Evolutionary conservation across 2,113 vertebrate genomes (phyloP).

Genomic region (Nymphicus hollandicus): DNA sequence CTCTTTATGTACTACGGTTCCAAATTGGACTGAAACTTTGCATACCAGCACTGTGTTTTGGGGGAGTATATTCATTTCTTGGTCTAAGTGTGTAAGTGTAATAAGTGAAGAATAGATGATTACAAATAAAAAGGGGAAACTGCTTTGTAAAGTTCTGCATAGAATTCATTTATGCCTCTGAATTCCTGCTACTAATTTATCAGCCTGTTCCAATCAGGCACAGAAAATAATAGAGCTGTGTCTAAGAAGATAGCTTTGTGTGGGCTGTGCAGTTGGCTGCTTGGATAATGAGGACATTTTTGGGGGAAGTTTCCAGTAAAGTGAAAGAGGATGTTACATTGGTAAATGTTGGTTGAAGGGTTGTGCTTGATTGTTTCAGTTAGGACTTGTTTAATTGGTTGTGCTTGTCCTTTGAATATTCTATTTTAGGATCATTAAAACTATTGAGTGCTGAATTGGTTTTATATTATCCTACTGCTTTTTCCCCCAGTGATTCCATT

Average conservation of each 20-base stretch:
- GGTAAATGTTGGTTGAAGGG: background rate
- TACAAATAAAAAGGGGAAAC: background rate
- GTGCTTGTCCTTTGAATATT: background rate
- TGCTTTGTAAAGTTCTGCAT: background rate
- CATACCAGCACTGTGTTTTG: background rate
- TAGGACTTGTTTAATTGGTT: background rate
- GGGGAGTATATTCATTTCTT: background rate
- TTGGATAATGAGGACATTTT: background rate
- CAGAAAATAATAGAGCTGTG: background rate
- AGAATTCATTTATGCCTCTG: background rate
- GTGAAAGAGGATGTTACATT: background rate
- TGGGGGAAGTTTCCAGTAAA: background rate
- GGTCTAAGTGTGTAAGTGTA: background rate
- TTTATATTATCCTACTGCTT: background rate
- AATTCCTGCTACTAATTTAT: background rate
- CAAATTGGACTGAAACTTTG: background rate
- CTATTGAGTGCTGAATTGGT: background rate
- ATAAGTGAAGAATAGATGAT: background rate
- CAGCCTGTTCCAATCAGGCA: background rate
- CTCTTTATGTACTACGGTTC: background rate
- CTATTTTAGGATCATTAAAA: background rate
- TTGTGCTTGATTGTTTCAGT: background rate
- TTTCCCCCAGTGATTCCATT: background rate
- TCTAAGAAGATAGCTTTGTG: background rate
- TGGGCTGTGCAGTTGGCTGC: background rate